phyloP scores from a whole-genome alignment of 35 echinoderm and acorn worm genomes.

The Apostichopus californicus region DNA sequence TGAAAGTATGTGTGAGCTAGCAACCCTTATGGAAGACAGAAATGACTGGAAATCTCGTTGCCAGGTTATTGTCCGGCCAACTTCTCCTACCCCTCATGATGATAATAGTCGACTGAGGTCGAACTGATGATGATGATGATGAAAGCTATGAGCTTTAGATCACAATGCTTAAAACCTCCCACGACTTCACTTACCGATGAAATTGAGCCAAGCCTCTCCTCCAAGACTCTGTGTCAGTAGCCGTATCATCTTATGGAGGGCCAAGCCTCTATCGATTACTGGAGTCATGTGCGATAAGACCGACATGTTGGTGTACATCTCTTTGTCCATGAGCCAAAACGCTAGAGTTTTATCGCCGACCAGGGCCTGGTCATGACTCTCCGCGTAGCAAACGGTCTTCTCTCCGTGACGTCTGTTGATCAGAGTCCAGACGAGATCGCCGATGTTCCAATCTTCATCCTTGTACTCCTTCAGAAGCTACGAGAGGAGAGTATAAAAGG shows the following conservation, averaged over 20 bases:
- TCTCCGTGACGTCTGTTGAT: slow-evolving; percentile 94
- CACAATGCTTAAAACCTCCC: background rate
- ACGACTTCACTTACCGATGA: slow-evolving; percentile 74
- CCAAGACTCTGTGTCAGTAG: slow-evolving; percentile 91
- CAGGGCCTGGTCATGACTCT: slow-evolving; percentile 94
- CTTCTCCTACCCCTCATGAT: too few relatives aligned
- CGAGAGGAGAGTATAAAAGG: background rate
- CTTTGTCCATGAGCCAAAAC: slow-evolving; percentile 98
- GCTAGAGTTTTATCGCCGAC: slow-evolving; percentile 96
- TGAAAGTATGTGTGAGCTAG: too few relatives aligned
- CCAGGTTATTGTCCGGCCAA: too few relatives aligned
- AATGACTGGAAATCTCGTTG: too few relatives aligned
- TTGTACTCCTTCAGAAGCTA: slow-evolving; percentile 86
- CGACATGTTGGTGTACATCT: slow-evolving; percentile 99
- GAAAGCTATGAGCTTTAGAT: too few relatives aligned
- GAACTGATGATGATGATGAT: too few relatives aligned
- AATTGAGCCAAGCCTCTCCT: slow-evolving; percentile 97
- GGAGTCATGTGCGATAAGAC: slow-evolving; percentile 59
- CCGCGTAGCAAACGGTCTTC: slow-evolving; percentile 87
- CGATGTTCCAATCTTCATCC: slow-evolving; percentile 97
- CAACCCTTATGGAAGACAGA: too few relatives aligned
- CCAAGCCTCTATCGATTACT: slow-evolving; percentile 84
- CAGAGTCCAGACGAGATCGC: slow-evolving; percentile 83
- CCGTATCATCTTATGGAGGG: slow-evolving; percentile 89
- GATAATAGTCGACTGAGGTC: too few relatives aligned